Base-by-base conservation (phyloP, 2,888 invertebrate genomes). In the Barypeithes pellucidus region DNA sequence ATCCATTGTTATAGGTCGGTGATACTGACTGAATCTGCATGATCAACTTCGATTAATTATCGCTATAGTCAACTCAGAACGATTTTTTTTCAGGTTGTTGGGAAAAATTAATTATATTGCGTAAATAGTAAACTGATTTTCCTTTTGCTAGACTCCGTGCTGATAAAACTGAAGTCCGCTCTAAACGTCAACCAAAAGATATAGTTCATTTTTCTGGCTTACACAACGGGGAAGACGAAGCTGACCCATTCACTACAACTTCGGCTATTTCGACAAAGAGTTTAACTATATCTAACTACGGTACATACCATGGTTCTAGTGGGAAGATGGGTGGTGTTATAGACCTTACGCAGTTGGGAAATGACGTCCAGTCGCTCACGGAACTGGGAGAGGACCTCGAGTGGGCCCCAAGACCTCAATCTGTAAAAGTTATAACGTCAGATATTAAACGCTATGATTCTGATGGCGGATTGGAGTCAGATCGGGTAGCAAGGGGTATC, bases 281-380 rank as follows among this genome's bases (percentile, higher is more conserved):
- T 20, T 9, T 22, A 18, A 20, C 0, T 3, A 2, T 16, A 14
- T 47, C 8, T 4, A 45, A 12, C 3, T 11, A 20, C 5, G n/a
- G n/a, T n/a, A n/a, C n/a, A n/a, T 57, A 66, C 20, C 66, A 66
- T 57, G 66, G 66, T n/a, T 66, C 66, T 3, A 41, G 54, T 41
- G 66, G 66, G 1, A 5, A 20, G 2, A 12, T 57, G 0, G 54
- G 12, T 11, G 66, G 66, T 16, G 29, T 16, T 14, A 66, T 52
- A n/a, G 65, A 66, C 43, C 54, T 66, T 9, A 12, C 60, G n/a
- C 1, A 0, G 43, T 16, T 43, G n/a, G 16, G 8, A 1, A 16
- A 2, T 43, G 39, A 39, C 4, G n/a, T n/a, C n/a, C n/a, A n/a
- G n/a, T n/a, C n/a, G n/a, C n/a, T n/a, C n/a, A n/a, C n/a, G n/a